phyloP scores from a whole-genome alignment of 2,888 invertebrate genomes.

The Troides helena region DNA sequence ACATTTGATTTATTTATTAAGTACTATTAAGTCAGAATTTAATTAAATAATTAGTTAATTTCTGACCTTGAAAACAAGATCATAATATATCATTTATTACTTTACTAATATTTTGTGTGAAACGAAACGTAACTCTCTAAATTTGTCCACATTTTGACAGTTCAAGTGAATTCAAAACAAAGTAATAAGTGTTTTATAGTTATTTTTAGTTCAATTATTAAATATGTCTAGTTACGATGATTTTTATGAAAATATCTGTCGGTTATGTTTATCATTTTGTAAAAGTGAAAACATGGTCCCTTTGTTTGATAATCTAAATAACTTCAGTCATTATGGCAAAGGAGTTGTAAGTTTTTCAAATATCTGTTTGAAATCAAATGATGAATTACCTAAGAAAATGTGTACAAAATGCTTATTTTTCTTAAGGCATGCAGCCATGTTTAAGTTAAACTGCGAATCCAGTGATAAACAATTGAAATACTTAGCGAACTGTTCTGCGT shows the following conservation, averaged over 20 bases:
- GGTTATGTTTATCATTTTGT: slow-evolving; percentile 55
- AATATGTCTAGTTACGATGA: slow-evolving; percentile 49
- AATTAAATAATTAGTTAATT: too few species aligned
- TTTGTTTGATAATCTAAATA: slow-evolving; percentile 51
- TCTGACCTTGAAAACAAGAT: too few species aligned
- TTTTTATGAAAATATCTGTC: slow-evolving; percentile 56
- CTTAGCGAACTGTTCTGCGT: slow-evolving; percentile 32
- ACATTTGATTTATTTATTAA: too few species aligned
- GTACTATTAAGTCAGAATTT: too few species aligned
- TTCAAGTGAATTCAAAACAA: too few species aligned
- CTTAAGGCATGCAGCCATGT: slow-evolving; percentile 58
- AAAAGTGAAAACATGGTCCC: slow-evolving; percentile 50
- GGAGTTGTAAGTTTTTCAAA: slow-evolving; percentile 51
- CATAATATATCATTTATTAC: too few species aligned
- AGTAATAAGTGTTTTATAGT: too few species aligned
- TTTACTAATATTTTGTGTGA: too few species aligned
- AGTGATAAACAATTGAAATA: slow-evolving; percentile 47
- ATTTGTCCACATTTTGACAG: too few species aligned
- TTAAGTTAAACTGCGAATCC: slow-evolving; percentile 60
- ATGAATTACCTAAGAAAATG: slow-evolving; percentile 55
- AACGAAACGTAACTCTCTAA: too few species aligned
- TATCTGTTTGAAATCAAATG: slow-evolving; percentile 48
- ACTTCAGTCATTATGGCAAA: slow-evolving; percentile 57
- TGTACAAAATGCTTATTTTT: slow-evolving; percentile 56
- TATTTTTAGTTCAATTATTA: too few species aligned